phyloP scores from a whole-genome alignment of 2,797 vertebrate genomes.

The Lacerta bilineata region DNA sequence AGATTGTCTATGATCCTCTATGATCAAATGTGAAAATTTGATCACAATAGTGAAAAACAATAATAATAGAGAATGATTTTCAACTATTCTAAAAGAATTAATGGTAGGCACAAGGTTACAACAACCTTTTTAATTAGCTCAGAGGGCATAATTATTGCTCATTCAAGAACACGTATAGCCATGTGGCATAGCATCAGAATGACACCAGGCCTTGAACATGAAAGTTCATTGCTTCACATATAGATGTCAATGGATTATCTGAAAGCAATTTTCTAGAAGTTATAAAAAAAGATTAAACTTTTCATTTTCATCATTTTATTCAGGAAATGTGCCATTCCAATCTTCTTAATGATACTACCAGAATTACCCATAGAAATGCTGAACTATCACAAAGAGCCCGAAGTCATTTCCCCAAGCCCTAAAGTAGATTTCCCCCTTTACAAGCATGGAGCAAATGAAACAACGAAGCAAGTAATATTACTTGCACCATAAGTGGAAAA shows the following conservation, averaged over 20 bases:
- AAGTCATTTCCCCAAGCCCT: slow-evolving; percentile 36
- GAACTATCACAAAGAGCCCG: slow-evolving; percentile 16
- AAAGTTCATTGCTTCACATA: not conserved
- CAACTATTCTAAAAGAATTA: not conserved
- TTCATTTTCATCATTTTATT: slow-evolving; percentile 10
- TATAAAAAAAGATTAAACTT: not conserved
- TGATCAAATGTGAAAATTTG: not conserved
- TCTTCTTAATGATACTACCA: slow-evolving; percentile 42
- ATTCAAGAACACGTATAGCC: not conserved
- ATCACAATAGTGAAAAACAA: not conserved
- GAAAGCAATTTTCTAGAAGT: not conserved
- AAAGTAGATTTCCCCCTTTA: slow-evolving; percentile 32
- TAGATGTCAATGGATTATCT: slow-evolving; percentile 26
- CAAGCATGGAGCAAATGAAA: slow-evolving; percentile 6
- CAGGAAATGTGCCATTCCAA: slow-evolving; percentile 33
- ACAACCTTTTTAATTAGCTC: not conserved
- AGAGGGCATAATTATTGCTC: not conserved
- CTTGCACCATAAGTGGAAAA: slow-evolving; percentile 16
- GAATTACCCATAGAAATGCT: slow-evolving; percentile 43
- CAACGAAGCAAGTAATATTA: slow-evolving; percentile 23
- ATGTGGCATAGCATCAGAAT: not conserved
- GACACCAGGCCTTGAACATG: not conserved
- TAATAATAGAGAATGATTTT: not conserved
- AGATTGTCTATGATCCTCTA: not conserved
- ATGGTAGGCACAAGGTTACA: not conserved